A percentile compares a stretch with the other conserved stretches of the same genome.
These are phyloP conservation scores for Strongylocentrotus purpuratus DNA, from an alignment of 35 echinoderm and acorn worm genomes.

Conservation along the genomic window DNA sequence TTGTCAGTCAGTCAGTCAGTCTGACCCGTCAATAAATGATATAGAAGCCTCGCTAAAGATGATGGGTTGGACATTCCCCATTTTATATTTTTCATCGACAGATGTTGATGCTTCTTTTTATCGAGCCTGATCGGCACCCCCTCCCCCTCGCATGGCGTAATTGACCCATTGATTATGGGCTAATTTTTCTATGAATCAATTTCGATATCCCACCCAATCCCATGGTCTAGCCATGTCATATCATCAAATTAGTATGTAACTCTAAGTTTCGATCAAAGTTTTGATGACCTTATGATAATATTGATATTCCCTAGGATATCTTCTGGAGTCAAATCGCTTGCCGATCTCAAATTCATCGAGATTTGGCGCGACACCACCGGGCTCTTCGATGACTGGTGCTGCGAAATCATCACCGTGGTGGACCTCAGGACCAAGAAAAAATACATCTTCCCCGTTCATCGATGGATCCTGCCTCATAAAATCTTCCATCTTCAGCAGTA, in stretches of 20 bases:
- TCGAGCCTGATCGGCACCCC: too few species aligned
- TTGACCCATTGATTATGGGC: too few species aligned
- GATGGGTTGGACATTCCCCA: too few species aligned
- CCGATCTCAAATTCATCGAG: constrained; percentile 55
- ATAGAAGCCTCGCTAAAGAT: too few species aligned
- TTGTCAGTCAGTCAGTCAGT: too few species aligned
- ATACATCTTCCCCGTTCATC: constrained; percentile 67
- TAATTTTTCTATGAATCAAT: too few species aligned
- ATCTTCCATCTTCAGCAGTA: constrained; percentile 40
- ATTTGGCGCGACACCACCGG: constrained; percentile 71
- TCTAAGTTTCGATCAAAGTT: too few species aligned
- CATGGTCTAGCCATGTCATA: not conserved
- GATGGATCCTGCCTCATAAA: constrained; percentile 64
- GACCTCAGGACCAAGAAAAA: not conserved
- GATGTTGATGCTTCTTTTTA: too few species aligned
- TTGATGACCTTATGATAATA: not conserved
- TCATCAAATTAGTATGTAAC: too few species aligned
- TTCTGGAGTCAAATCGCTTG: constrained; percentile 27
- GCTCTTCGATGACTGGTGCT: constrained; percentile 70
- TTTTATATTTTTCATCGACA: too few species aligned
- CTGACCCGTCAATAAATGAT: too few species aligned
- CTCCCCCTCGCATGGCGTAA: too few species aligned
- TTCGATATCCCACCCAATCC: not conserved
- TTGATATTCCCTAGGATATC: not conserved
- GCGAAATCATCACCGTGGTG: constrained; percentile 64